Base-by-base conservation (phyloP, 1,140 invertebrate species). In the Trypoxylus dichotomus region DNA sequence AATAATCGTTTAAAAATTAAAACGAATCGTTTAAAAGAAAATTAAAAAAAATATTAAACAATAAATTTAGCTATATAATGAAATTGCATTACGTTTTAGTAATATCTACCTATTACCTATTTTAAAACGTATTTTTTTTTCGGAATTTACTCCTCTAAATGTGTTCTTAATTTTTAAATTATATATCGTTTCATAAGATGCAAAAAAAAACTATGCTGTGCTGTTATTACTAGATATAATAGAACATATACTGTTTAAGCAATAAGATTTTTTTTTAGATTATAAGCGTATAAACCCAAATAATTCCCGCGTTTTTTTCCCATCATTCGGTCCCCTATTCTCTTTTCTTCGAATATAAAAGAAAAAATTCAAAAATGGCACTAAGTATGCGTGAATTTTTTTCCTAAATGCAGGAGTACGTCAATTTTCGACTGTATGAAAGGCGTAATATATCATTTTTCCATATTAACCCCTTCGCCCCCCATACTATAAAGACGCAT, bases 61-160 rank as follows among this genome's bases (percentile, higher is more conserved):
- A 7, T 1, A 1, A 37, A 37, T 37, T 37, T 5, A 8, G 5
- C 0, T 37, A 37, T 37, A 2, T n/a, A 60, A 24, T 6, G 1
- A 60, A 24, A 19, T 25, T 25, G 24, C 60, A 68, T 68, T 68
- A 68, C 60, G 60, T 68, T 68, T 24, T 68, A 68, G 60, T 68
- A 68, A 68, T 68, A 54, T 54, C 7, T 19, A 54, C 47, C 19
- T 54, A 54, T 54, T 54, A n/a, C n/a, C n/a, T n/a, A n/a, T n/a
- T n/a, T n/a, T n/a, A n/a, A n/a, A n/a, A n/a, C n/a, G 15, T 54
- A n/a, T 6, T 54, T 54, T 19, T 54, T 54, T 15, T 54, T n/a
- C 7, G 15, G 7, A 27, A 68, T 68, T 27, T n/a, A n/a, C n/a
- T 68, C 60, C 7, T 10, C 27, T 58, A 58, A 68, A 29, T 24